phyloP scores from a whole-genome alignment of 2,113 vertebrate species.

The Ageneiosus marmoratus region DNA sequence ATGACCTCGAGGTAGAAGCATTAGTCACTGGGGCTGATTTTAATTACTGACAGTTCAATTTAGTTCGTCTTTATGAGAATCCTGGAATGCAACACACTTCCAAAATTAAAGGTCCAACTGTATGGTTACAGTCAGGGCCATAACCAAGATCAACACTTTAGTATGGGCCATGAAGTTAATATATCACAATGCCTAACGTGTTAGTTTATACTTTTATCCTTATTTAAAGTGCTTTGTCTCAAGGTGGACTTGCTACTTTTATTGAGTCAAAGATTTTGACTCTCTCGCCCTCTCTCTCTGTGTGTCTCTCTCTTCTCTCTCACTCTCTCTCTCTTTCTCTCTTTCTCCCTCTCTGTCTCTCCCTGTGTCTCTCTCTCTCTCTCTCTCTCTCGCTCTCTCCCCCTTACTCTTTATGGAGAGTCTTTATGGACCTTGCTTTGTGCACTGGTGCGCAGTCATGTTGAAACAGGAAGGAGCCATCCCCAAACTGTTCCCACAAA shows the following conservation, averaged over 20 bases:
- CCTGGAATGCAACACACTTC: not conserved
- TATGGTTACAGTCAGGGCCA: not conserved
- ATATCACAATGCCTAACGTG: not conserved
- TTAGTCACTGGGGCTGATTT: conserved; percentile 15
- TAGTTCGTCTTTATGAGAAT: not conserved
- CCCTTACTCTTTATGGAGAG: too few species aligned
- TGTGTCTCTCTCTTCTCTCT: too few species aligned
- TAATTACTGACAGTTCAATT: conserved; percentile 25
- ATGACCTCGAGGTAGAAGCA: conserved; percentile 21
- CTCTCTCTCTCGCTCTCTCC: too few species aligned
- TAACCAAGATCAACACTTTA: not conserved
- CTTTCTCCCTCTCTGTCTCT: too few species aligned
- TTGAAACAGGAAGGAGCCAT: too few species aligned
- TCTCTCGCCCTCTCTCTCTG: not conserved
- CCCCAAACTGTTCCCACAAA: too few species aligned
- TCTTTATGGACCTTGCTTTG: too few species aligned
- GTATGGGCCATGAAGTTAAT: not conserved
- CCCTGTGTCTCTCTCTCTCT: too few species aligned
- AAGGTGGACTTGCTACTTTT: not conserved
- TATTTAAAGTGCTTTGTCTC: not conserved
- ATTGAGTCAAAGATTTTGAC: not conserved
- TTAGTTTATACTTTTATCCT: too few species aligned
- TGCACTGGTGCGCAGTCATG: too few species aligned
- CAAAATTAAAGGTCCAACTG: not conserved
- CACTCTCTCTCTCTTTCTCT: not conserved